These are phyloP conservation scores for Syrphus vitripennis DNA, from an alignment of 2,888 invertebrate genomes.

Conservation along the genomic window DNA sequence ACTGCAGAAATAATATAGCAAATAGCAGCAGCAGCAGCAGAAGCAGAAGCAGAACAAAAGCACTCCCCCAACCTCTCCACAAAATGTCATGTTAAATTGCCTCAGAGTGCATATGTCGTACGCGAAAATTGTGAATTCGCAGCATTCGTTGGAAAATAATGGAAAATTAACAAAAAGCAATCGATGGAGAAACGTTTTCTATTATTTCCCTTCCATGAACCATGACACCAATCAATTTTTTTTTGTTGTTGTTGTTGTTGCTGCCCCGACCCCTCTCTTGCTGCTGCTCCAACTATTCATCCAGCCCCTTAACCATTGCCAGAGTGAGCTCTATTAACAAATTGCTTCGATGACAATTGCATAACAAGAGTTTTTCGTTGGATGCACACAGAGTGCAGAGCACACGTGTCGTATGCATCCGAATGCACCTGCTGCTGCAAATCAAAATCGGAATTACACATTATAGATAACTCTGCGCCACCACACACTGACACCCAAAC, in stretches of 20 bases:
- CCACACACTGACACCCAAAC: constrained; percentile 56
- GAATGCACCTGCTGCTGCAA: constrained; percentile 60
- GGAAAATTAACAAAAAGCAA: constrained; percentile 61
- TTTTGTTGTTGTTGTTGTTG: not conserved
- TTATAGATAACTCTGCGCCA: constrained; percentile 64
- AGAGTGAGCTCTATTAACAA: constrained; percentile 56
- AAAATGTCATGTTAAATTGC: constrained; percentile 29
- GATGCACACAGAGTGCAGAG: constrained; percentile 26
- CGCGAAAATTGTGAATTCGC: constrained; percentile 44
- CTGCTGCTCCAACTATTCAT: not conserved
- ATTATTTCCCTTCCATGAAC: constrained; percentile 44
- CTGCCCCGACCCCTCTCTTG: not conserved
- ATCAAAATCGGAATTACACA: constrained; percentile 71
- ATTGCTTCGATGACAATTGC: constrained; percentile 69
- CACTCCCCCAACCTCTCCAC: not conserved
- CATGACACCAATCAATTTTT: constrained; percentile 34
- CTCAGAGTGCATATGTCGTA: constrained; percentile 49
- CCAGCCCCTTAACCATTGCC: not conserved
- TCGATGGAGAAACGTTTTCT: constrained; percentile 30
- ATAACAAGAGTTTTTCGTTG: constrained; percentile 60
- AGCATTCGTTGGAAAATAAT: constrained; percentile 44
- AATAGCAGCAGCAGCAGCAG: not conserved
- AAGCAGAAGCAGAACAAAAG: not conserved
- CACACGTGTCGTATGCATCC: constrained; percentile 50
- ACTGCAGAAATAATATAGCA: constrained; percentile 5